Base-by-base conservation (phyloP, 2,797 vertebrate species). In the Steatocranus sp. region DNA sequence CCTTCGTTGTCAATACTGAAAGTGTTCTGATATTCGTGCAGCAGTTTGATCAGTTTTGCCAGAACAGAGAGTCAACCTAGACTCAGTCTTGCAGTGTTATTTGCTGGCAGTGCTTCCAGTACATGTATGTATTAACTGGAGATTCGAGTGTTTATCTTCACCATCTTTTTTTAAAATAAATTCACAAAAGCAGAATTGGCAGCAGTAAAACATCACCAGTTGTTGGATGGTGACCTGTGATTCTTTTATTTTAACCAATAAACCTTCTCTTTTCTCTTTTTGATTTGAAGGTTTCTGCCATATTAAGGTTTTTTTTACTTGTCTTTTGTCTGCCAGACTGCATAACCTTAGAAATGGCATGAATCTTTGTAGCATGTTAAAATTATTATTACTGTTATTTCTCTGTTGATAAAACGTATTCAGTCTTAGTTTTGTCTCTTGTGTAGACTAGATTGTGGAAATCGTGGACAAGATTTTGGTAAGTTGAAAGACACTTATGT, bases 31-130 rank as follows among this genome's bases (percentile, higher is more conserved):
- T 79, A 83, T 83, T 75, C 83, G 36, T 25, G 41, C 66, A 74
- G 83, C 12, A 41, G 36, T 87, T 56, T 58, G 50, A 80, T 86
- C 76, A 83, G 46, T 81, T 79, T 86, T 78, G 75, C 74, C 68
- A 83, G 78, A 76, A 82, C 75, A 85, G 76, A 86, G 73, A 18
- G 49, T 84, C 66, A 81, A 58, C 78, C 79, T 77, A 79, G 79
- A 86, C 68, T 87, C 54, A 43, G 27, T 78, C 78, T 78, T 63
- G 61, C 78, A 32, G 20, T 36, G 34, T 58, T 73, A 48, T 48
- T 73, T 88, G 79, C 77, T 82, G 79, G 79, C 53, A 50, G 70
- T 63, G 27, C 76, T 76, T 86, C 79, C 36, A 38, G 76, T 36
- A 58, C 61, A 78, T 34, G 38, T 81, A 75, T 83, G 75, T 73